Base-by-base conservation (phyloP, 2,113 vertebrate species). In the Aythya baeri region DNA sequence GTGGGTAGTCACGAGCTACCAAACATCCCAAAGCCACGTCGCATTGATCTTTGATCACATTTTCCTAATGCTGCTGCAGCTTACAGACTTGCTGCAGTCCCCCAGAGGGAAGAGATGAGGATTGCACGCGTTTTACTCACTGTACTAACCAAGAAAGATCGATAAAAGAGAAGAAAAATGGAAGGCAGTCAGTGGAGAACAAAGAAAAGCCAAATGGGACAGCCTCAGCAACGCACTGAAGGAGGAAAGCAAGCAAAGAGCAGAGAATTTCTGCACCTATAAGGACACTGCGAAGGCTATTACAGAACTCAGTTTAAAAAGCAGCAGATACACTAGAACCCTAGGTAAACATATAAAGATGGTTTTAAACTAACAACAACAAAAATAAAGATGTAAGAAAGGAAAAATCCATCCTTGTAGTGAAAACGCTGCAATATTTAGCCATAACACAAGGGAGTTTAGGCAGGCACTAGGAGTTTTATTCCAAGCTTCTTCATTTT, bases 101-200 rank as follows among this genome's bases (percentile, higher is more conserved):
- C 5, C 72, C 13, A 43, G 44, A 61, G 32, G 25, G 46, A 50
- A 54, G 12, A 71, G 36, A 70, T 27, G 36, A 44, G 16, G 1
- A 1, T 12, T 3, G 0, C 41, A 32, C 5, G 4, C 1, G 2
- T 36, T 78, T 79, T 25, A 63, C 23, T 68, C 1, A 0, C 65
- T 65, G 22, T 31, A 18, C 31, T 81, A 70, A 72, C 17, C 26
- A 70, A 44, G 26, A 9, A 34, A 4, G 5, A 34, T 29, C 21
- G 26, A 21, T 73, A 38, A 52, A 21, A 41, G 59, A 17, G 1
- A 7, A 34, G 65, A 54, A 74, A 63, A 83, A 67, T 20, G 67
- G 73, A 81, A 61, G 34, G 26, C 7, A 13, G 3, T 81, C 20
- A 18, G 38, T 5, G 5, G 6, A 81, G 49, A 86, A 41, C 5